A percentile compares a stretch with the other conserved stretches of the same genome.
These are phyloP conservation scores for Trichoplusia ni DNA, from an alignment of 1,140 invertebrate species.

Conservation along the genomic window DNA sequence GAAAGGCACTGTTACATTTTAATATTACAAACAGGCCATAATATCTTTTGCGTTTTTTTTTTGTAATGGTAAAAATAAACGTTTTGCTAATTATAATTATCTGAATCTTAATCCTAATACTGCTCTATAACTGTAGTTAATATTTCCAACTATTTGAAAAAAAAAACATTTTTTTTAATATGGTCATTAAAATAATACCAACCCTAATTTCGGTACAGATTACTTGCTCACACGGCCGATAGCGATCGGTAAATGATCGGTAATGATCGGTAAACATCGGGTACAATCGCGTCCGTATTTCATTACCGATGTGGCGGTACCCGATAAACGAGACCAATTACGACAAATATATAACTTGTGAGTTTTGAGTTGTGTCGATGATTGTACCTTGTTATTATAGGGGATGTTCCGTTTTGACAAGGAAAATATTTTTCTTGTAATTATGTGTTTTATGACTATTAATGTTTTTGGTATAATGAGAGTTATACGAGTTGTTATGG, in stretches of 20 bases:
- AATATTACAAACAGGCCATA: no score
- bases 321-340: conserved; percentile 20
- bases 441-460: neutral
- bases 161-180: neutral
- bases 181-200: neutral
- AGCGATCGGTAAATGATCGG: conserved; percentile 40
- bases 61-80: no score
- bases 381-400: conserved; percentile 8
- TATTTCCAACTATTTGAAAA: neutral
- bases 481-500: no score
- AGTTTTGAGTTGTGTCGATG: neutral
- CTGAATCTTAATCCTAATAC: no score
- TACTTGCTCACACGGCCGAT: conserved; percentile 26
- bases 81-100: no score
- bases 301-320: conserved; percentile 27
- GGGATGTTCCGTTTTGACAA: neutral
- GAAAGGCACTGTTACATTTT: no score
- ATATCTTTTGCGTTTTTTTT: no score
- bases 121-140: no score
- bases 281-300: conserved; percentile 26
- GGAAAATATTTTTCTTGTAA: conserved; percentile 10
- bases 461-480: conserved; percentile 1
- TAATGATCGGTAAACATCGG: conserved; percentile 42
- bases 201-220: conserved; percentile 25
- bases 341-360: conserved; percentile 23